Evolutionary conservation across 2,888 invertebrate genomes (phyloP).

Genomic region (Sesia bembeciformis): DNA sequence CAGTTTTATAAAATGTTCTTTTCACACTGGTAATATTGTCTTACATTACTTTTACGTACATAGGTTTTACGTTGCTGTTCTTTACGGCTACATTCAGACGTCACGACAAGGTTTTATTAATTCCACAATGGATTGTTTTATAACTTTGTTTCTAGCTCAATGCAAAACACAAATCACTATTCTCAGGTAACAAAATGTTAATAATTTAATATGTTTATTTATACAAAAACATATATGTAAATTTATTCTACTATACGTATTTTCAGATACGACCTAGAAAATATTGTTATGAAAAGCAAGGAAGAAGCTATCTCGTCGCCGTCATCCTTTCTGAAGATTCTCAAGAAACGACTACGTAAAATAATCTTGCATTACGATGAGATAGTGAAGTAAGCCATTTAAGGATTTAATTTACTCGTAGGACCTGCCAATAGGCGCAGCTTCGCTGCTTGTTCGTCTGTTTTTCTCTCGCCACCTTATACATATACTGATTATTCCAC

Average conservation of each 20-base stretch:
- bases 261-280: conserved; percentile 26
- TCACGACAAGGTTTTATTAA: conserved; percentile 37
- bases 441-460: too few species aligned
- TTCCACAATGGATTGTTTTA: conserved; percentile 36
- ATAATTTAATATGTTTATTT: background rate
- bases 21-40: too few species aligned
- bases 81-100: conserved; percentile 38
- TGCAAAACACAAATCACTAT: conserved; percentile 40
- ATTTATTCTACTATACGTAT: conserved; percentile 2
- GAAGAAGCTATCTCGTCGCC: conserved; percentile 11
- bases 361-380: conserved; percentile 18
- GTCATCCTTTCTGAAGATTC: conserved; percentile 7
- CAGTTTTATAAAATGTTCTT: background rate
- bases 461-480: too few species aligned
- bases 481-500: too few species aligned
- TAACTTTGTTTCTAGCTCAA: conserved; percentile 33
- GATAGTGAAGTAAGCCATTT: conserved; percentile 15
- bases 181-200: conserved; percentile 25
- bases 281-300: conserved; percentile 18
- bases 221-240: conserved; percentile 2
- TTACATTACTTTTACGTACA: background rate
- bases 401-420: too few species aligned
- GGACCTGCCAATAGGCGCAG: too few species aligned
- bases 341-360: conserved; percentile 18
- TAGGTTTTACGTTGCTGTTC: conserved; percentile 29